These are phyloP conservation scores for Cacatua alba DNA, from an alignment of 2,113 vertebrate species.

Conservation along the genomic window DNA sequence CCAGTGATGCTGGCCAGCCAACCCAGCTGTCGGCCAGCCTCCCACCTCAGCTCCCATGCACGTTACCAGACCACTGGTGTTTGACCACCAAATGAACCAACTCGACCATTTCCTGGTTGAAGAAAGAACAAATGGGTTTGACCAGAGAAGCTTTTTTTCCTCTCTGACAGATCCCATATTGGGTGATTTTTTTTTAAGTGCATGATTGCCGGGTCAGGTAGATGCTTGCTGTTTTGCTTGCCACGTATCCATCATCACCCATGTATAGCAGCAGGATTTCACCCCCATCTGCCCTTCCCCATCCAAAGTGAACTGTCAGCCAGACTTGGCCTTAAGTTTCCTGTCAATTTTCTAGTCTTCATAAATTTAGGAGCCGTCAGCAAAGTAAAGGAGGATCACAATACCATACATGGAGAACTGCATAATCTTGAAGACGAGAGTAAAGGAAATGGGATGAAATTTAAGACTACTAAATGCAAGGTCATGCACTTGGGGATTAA, in stretches of 20 bases:
- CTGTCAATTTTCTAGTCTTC: slow-evolving; percentile 46
- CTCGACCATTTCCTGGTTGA: fast-evolving
- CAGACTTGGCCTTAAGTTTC: slow-evolving; percentile 19
- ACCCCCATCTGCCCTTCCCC: background rate
- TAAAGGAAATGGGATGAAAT: slow-evolving; percentile 71
- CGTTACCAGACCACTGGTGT: fast-evolving
- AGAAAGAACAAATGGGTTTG: background rate
- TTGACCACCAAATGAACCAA: background rate
- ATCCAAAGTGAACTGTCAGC: background rate
- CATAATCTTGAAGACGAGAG: slow-evolving; percentile 65
- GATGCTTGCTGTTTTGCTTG: fast-evolving
- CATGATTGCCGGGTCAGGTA: background rate
- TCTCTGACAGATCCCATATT: too few species aligned
- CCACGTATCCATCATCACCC: fast-evolving
- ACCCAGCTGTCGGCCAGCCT: background rate
- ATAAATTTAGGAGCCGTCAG: slow-evolving; percentile 65
- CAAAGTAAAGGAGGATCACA: slow-evolving; percentile 69
- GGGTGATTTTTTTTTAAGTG: background rate
- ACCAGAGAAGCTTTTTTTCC: background rate
- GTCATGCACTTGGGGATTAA: slow-evolving; percentile 72
- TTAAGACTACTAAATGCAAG: slow-evolving; percentile 73
- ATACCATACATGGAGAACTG: slow-evolving; percentile 65
- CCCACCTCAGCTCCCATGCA: background rate
- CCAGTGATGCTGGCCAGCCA: background rate
- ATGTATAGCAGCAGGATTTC: fast-evolving